Base-by-base conservation (phyloP, 2,113 vertebrate genomes). In the Electrona antarctica region DNA sequence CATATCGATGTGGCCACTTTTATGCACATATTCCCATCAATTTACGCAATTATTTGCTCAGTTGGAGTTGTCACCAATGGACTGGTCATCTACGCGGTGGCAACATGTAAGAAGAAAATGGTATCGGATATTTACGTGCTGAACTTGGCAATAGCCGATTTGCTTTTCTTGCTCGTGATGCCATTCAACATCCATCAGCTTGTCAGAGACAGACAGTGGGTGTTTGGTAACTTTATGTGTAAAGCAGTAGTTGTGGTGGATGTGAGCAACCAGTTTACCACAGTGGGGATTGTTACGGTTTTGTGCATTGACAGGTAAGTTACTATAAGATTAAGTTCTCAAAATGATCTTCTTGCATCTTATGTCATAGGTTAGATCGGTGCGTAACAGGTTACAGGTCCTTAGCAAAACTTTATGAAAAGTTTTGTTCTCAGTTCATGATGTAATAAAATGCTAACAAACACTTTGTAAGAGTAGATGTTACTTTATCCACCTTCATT, bases 151-250 rank as follows among this genome's bases (percentile, higher is more conserved):
- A 87, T 94, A 33, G 93, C 93, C 1, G 94, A 95, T 79, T 87
- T 94, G 92, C 90, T 95, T 12, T 95, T 94, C 79, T 7, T 95
- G 76, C 76, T 94, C 0, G 93, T 93, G 60, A 95, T 95, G 94
- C 94, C 94, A 51, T 95, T 95, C 71, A 94, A 93, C 85, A 94
- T 94, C 41, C 94, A 95, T 72, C 94, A 95, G 82, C 91, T 95
- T 77, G 92, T 95, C 64, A 79, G 93, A 52, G 93, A 94, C 89
- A 77, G 91, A 5, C 91, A 93, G 87, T 95, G 94, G 94, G 91
- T 92, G 13, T 94, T 95, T 68, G 94, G 94, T 11, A 90, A 90
- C 87, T 93, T 94, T 78, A 93, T 94, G 93, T 95, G 94, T 21
- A 93, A 93, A 66, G 92, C 92, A 9, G 92, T 95, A 7, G 93